These are phyloP conservation scores for Papilio xuthus DNA, from an alignment of 1,140 invertebrate genomes.

Conservation along the genomic window DNA sequence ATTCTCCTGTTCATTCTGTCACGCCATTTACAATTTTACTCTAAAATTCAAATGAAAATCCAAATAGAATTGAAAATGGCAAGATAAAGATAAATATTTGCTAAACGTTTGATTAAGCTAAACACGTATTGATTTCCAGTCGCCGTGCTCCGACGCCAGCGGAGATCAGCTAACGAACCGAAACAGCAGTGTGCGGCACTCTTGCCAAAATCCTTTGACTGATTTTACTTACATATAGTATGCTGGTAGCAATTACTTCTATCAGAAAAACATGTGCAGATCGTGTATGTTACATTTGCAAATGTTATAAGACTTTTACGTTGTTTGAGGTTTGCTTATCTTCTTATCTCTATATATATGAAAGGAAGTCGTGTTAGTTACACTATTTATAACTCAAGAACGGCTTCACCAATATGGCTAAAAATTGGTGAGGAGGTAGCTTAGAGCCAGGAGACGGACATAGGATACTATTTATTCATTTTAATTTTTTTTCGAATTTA, in stretches of 20 bases:
- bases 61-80: not conserved
- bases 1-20: no score
- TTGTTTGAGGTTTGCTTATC: no score
- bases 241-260: slow-evolving; percentile 3
- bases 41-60: not conserved
- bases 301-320: not conserved
- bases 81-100: not conserved
- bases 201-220: slow-evolving; percentile 18
- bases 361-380: no score
- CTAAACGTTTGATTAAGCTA: slow-evolving; percentile 9
- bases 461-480: no score
- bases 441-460: no score
- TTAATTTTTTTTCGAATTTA: no score
- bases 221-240: slow-evolving; percentile 4
- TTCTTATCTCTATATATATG: no score
- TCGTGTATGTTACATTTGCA: not conserved
- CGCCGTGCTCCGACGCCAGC: not conserved
- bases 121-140: slow-evolving; percentile 18
- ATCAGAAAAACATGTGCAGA: not conserved
- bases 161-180: slow-evolving; percentile 6
- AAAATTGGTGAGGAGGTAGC: no score
- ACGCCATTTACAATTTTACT: not conserved
- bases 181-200: not conserved
- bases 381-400: no score
- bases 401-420: no score